Conservation (phyloP, 2,113 vertebrate species). For the Gavialis gangeticus region DNA sequence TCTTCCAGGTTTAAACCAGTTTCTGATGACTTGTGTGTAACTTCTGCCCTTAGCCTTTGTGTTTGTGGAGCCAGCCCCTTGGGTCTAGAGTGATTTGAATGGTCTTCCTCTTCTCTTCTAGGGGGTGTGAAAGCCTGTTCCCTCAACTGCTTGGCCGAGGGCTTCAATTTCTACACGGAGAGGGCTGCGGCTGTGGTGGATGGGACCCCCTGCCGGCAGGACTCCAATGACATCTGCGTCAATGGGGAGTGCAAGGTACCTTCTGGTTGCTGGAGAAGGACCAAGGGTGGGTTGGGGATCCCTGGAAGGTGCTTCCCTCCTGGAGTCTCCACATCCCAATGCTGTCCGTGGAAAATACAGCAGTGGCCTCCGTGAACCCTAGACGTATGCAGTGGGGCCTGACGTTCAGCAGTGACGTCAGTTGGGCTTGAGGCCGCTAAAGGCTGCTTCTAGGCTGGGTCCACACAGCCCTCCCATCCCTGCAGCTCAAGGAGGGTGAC, state of each 20-base stretch:
- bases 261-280: neutral
- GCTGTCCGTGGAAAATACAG: neutral
- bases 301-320: too few relatives aligned
- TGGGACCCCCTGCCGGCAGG: constrained; percentile 90
- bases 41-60: too few relatives aligned
- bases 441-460: too few relatives aligned
- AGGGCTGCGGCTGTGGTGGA: constrained; percentile 94
- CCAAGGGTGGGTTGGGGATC: fast-evolving
- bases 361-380: neutral
- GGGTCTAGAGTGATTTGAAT: neutral
- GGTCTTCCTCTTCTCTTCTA: constrained; percentile 48
- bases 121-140: constrained; percentile 97
- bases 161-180: constrained; percentile 99
- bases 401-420: too few relatives aligned
- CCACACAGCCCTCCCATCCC: too few relatives aligned
- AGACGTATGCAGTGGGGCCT: too few relatives aligned
- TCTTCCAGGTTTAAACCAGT: too few relatives aligned
- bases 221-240: constrained; percentile 95
- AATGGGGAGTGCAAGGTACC: constrained; percentile 97
- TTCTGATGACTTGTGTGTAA: too few relatives aligned
- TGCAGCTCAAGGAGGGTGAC: too few relatives aligned
- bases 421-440: too few relatives aligned
- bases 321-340: neutral
- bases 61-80: neutral
- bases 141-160: constrained; percentile 95